Evolutionary conservation across 2,797 vertebrate genomes (phyloP), one percentile per base, ranked within the genome.

Genomic region (Agapornis canus): DNA sequence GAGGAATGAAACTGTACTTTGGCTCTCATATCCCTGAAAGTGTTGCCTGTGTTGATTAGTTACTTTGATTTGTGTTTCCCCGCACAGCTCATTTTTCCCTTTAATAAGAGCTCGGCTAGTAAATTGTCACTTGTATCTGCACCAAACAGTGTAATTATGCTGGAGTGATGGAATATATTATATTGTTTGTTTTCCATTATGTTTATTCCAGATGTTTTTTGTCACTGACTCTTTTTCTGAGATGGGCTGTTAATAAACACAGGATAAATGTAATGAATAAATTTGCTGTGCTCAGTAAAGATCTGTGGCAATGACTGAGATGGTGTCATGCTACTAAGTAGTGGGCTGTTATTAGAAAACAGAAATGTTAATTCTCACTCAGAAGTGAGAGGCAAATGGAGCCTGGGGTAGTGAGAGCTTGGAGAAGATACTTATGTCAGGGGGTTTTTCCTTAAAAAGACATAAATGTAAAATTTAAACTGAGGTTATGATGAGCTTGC

Each of bases 161-260:
- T 89, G 64, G 63, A 95, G 92, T 88, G 91, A 91, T 4, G 5
- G 92, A 94, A 94, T 94, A 95, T 91, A 94, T 95, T 95, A 90
- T 94, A 82, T 82, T 96, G 94, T 91, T 97, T 95, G 85, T 95
- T 96, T 97, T 91, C 95, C 83, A 86, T 88, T 97, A 96, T 96
- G 95, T 92, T 95, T 95, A 96, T 96, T 97, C 95, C 92, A 95
- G 92, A 93, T 92, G 85, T 73, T 66, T 96, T 96, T 94, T 96
- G 94, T 94, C 95, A 96, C 80, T 91, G 91, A 94, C 91, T 91
- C 66, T 86, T 91, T 90, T 94, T 86, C 70, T 76, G 85, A 94
- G 82, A 68, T 13, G 10, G 16, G 78, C 35, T 95, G 84, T 94
- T 97, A 96, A 92, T 97, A 96, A 96, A 94, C 82, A 91, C 70